Percentiles rank a stretch among this genome's conserved stretches.
Evolutionary conservation across 2,113 vertebrate species (phyloP).

Genomic region (Oxyura jamaicensis): DNA sequence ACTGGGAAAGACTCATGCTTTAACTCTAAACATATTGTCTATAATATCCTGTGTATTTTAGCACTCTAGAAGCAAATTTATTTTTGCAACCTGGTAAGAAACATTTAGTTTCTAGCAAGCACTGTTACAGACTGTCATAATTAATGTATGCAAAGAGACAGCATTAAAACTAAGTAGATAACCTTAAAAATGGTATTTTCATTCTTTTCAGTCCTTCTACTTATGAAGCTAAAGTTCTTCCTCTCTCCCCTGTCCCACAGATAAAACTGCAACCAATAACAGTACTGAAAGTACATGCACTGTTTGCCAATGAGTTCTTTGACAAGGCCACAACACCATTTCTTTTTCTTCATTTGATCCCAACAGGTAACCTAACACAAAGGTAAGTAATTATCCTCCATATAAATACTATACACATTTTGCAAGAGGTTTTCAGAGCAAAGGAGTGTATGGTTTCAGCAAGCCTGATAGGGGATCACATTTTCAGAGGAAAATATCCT

Average conservation of each 20-base stretch:
- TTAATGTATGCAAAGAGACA: background rate
- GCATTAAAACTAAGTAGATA: background rate
- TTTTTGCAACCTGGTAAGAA: background rate
- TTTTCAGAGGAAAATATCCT: background rate
- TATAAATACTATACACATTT: background rate
- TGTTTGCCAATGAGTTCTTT: background rate
- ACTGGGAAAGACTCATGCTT: background rate
- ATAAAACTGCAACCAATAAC: background rate
- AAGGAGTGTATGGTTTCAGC: background rate
- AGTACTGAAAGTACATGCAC: background rate
- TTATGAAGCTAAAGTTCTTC: background rate
- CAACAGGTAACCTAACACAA: background rate
- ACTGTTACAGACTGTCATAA: background rate
- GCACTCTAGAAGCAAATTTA: background rate
- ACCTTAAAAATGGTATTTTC: background rate
- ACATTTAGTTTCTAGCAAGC: background rate
- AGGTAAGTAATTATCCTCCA: background rate
- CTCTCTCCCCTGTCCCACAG: background rate
- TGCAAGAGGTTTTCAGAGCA: background rate
- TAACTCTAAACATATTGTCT: background rate
- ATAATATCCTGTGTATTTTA: background rate
- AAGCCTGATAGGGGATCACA: background rate
- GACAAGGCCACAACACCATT: background rate
- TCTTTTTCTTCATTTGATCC: background rate
- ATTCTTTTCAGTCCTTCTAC: background rate